phyloP scores from a whole-genome alignment of 2,797 vertebrate genomes.

The Eidolon dupreanum region DNA sequence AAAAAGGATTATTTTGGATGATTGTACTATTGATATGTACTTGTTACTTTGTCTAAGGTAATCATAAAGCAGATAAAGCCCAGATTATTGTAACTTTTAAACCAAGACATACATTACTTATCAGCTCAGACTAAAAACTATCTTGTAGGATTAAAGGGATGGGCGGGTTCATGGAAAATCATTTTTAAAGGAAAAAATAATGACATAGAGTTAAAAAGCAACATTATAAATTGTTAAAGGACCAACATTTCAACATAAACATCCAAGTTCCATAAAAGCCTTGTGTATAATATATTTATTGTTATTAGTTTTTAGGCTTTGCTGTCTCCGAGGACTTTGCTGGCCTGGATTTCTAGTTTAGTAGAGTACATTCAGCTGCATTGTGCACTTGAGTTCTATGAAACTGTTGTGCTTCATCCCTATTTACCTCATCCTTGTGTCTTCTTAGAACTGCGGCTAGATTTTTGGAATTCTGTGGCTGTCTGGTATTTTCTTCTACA shows the following conservation, averaged over 20 bases:
- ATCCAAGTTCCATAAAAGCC: slow-evolving; percentile 51
- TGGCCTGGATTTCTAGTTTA: slow-evolving; percentile 49
- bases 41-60: slow-evolving; percentile 61
- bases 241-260: slow-evolving; percentile 52
- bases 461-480: slow-evolving; percentile 83
- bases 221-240: slow-evolving; percentile 56
- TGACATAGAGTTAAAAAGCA: slow-evolving; percentile 51
- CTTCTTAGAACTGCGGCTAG: slow-evolving; percentile 84
- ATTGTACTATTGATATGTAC: slow-evolving; percentile 38
- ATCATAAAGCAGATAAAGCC: slow-evolving; percentile 49
- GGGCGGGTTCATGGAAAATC: slow-evolving; percentile 20
- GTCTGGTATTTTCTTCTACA: slow-evolving; percentile 80
- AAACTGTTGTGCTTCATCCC: slow-evolving; percentile 66
- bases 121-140: neutral
- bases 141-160: slow-evolving; percentile 49
- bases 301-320: slow-evolving; percentile 67
- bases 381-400: slow-evolving; percentile 55
- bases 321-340: slow-evolving; percentile 2
- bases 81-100: slow-evolving; percentile 66
- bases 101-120: slow-evolving; percentile 10
- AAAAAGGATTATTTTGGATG: slow-evolving; percentile 71
- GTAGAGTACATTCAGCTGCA: slow-evolving; percentile 63
- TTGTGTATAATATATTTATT: neutral
- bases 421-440: slow-evolving; percentile 84
- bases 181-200: slow-evolving; percentile 61